Evolutionary conservation across 2,797 vertebrate genomes (phyloP), one percentile per base, ranked within the genome.

Genomic region (Hafferia zeledoni): DNA sequence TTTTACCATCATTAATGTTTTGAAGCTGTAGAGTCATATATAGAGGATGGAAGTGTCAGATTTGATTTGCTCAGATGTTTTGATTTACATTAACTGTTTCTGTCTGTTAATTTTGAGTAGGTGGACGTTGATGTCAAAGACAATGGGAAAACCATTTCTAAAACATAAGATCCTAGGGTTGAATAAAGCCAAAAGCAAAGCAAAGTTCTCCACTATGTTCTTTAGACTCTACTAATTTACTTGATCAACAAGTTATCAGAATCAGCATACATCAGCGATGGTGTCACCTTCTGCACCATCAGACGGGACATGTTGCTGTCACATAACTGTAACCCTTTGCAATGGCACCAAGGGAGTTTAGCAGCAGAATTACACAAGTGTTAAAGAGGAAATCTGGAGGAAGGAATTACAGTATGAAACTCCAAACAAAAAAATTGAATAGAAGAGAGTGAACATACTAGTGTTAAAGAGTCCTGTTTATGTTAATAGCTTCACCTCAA

Each of bases 131-230:
- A 46, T 41, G 10, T 28, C 20, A 81, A 60, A 85, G 17, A 12
- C 4, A 24, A 4, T 10, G 4, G 16, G 31, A 63, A 77, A 75
- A 31, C 1, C 24, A 17, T 17, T 31, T 11, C 30, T 53, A 35
- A 78, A 74, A 20, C 14, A 4, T n/a, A 59, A 39, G 13, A 47
- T 33, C 17, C 2, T 53, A 44, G 30, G 60, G 3, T 35, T 76
- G 20, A 80, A 17, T 11, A 72, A 70, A 39, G 17, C 27, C 63
- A 60, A 27, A 60, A 60, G 13, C 14, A 89, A 84, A 64, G 1
- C 4, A 47, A n/a, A 0, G 2, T 24, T 24, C 13, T 64, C 30
- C 12, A 13, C 18, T 70, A 44, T 1, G 1, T 39, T 67, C 5
- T 20, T 83, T 60, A 70, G 11, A 30, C 28, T 89, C 14, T 60